Base-by-base conservation (phyloP, 2,797 vertebrate species). In the Triplophysa bombifrons region DNA sequence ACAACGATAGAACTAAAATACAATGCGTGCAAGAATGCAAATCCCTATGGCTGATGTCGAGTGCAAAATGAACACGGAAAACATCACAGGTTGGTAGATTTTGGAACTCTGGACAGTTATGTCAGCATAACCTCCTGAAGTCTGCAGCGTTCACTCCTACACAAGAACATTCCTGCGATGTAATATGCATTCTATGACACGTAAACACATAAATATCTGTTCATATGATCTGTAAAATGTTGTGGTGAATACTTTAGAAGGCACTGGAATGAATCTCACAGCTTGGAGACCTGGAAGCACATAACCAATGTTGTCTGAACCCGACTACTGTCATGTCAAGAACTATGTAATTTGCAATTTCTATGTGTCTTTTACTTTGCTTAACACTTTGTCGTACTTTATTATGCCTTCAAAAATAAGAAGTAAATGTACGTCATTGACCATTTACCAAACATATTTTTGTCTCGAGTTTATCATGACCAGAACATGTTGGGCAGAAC, bases 231-330 rank as follows among this genome's bases (percentile, higher is more conserved):
- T 78, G 82, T 81, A 84, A 73, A 75, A 85, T 73, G 78, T 56
- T 55, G 70, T 83, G 82, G 71, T 78, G 79, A 84, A 78, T 74
- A 85, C 82, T 66, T 76, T 78, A 87, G 84, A 89, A 89, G 88
- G 88, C 88, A 89, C 88, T 87, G 87, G 84, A 85, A 89, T 87
- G 84, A 84, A 86, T 87, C 83, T 86, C 83, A 85, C 84, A 86
- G 82, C 84, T 87, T 84, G 75, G 76, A 80, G 79, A 83, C 82
- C 84, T 83, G 72, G 64, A 83, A 84, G 71, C 84, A 80, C 82
- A 30, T 74, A 70, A 77, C 78, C 83, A 67, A 69, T 69, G 20
- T 58, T 71, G 79, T 84, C 85, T 83, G 80, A 22, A 85, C 78
- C 68, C 67, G 16, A 60, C 16, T 64, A 61, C 34, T 20, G 72